A percentile compares a stretch with the other conserved stretches of the same genome.
Evolutionary conservation across 1,140 invertebrate species (phyloP).

Genomic region (Caerostris darwini): DNA sequence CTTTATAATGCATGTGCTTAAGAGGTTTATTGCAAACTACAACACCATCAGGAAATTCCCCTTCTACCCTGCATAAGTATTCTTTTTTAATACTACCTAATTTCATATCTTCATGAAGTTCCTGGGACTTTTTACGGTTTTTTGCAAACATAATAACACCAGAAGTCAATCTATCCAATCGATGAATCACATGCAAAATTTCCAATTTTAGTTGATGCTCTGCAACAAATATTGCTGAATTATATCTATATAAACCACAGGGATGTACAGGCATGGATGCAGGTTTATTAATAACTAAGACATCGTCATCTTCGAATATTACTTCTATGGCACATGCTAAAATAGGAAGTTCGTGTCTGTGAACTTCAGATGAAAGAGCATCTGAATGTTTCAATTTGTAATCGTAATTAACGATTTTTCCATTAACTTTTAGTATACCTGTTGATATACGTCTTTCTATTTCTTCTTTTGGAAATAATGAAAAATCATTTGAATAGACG

Average conservation of each 20-base stretch:
- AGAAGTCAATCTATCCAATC: slow-evolving; percentile 85
- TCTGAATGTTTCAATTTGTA: slow-evolving; percentile 97
- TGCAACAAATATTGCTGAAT: slow-evolving; percentile 97
- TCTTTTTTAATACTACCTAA: slow-evolving; percentile 96
- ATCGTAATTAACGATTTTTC: slow-evolving; percentile 93
- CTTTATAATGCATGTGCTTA: slow-evolving; percentile 95
- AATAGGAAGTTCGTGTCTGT: slow-evolving; percentile 80
- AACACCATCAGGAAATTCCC: slow-evolving; percentile 95
- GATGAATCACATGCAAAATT: slow-evolving; percentile 88
- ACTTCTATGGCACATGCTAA: slow-evolving; percentile 92
- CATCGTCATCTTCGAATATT: slow-evolving; percentile 97
- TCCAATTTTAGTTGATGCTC: slow-evolving; percentile 97
- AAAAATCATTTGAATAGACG: slow-evolving; percentile 83
- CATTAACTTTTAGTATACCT: slow-evolving; percentile 96
- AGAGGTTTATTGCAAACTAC: slow-evolving; percentile 93
- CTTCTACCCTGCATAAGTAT: slow-evolving; percentile 98
- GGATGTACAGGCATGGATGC: slow-evolving; percentile 99
- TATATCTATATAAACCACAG: slow-evolving; percentile 97
- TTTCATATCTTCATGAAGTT: slow-evolving; percentile 96
- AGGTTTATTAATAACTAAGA: slow-evolving; percentile 99
- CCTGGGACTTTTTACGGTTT: slow-evolving; percentile 93
- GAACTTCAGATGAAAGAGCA: slow-evolving; percentile 92
- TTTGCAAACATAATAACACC: slow-evolving; percentile 95
- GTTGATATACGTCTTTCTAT: neutral
- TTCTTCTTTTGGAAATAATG: slow-evolving; percentile 28